Percentiles rank a stretch among this genome's conserved stretches.
These are phyloP conservation scores for Aspidapion aeneum DNA, from an alignment of 2,888 invertebrate species.

Conservation along the genomic window DNA sequence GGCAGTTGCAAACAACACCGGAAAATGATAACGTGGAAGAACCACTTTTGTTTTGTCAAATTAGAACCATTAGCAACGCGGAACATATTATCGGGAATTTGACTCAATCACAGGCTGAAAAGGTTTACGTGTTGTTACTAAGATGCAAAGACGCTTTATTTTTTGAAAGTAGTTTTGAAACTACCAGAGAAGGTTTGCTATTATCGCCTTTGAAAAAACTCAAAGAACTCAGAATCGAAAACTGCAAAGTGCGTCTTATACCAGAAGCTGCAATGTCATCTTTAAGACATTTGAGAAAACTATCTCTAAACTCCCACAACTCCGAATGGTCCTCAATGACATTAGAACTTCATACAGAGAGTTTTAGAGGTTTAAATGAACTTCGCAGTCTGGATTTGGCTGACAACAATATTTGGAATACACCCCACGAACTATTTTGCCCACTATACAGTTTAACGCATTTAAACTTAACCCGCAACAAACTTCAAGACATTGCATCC, in stretches of 20 bases:
- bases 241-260: slow-evolving; percentile 73
- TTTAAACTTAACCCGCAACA: slow-evolving; percentile 72
- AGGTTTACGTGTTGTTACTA: slow-evolving; percentile 63
- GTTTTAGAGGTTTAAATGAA: slow-evolving; percentile 65
- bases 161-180: slow-evolving; percentile 66
- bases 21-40: slow-evolving; percentile 51
- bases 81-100: slow-evolving; percentile 66
- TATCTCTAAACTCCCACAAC: slow-evolving; percentile 71
- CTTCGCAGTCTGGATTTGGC: slow-evolving; percentile 66
- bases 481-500: slow-evolving; percentile 73
- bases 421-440: slow-evolving; percentile 71
- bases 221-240: slow-evolving; percentile 66
- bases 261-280: slow-evolving; percentile 67
- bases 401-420: slow-evolving; percentile 73
- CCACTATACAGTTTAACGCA: slow-evolving; percentile 64
- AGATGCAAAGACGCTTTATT: slow-evolving; percentile 73
- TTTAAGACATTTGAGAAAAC: slow-evolving; percentile 61
- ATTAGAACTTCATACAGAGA: slow-evolving; percentile 69
- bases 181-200: slow-evolving; percentile 49
- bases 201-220: slow-evolving; percentile 61
- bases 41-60: slow-evolving; percentile 62
- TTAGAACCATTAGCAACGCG: slow-evolving; percentile 68
- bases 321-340: slow-evolving; percentile 79
- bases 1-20: slow-evolving; percentile 59
- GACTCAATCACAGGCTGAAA: slow-evolving; percentile 64